Base-by-base conservation (phyloP, 1,140 invertebrate species). In the Atta cephalotes region DNA sequence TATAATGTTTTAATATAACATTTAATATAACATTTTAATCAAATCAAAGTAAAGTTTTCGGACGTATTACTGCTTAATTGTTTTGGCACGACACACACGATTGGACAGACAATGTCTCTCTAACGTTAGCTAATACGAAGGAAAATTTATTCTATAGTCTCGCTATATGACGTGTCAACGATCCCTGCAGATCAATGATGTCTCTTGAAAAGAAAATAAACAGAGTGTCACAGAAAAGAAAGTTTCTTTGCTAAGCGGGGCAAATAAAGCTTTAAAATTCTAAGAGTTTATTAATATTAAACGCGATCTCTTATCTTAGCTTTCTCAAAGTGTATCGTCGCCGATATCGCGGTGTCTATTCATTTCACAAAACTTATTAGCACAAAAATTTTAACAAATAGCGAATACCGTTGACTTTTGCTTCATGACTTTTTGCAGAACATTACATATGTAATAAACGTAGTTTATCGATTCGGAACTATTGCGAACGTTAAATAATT, bases 201-300 rank as follows among this genome's bases (percentile, higher is more conserved):
- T 51, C 18, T 49, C n/a, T 82, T 14, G 80, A 60, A 31, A 62
- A 49, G 35, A 62, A 21, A 82, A 70, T 21, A 31, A 82, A 31
- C 56, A 45, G 25, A 49, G 25, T 62, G 35, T 9, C 62, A 25
- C 56, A 31, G 39, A 25, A 18, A 62, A 63, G 39, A n/a, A 18
- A 76, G 80, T 84, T 84, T 45, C 39, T 45, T 10, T 21, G 45
- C 45, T n/a, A 62, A 76, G 39, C 16, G 31, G 39, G 9, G 12
- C 45, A 31, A 31, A 49, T 45, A 45, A 39, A 74, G 70, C 45
- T 74, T 84, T 62, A 60, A 82, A 70, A 82, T 39, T 82, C 56
- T 49, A 58, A 35, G 63, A 74, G 28, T 76, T 51, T 70, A 84
- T 84, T 84, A 84, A 84, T 84, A 84, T 84, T 62, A 62, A 84